These are phyloP conservation scores for Creontiades dilutus DNA, from an alignment of 2,888 invertebrate species.

Conservation along the genomic window DNA sequence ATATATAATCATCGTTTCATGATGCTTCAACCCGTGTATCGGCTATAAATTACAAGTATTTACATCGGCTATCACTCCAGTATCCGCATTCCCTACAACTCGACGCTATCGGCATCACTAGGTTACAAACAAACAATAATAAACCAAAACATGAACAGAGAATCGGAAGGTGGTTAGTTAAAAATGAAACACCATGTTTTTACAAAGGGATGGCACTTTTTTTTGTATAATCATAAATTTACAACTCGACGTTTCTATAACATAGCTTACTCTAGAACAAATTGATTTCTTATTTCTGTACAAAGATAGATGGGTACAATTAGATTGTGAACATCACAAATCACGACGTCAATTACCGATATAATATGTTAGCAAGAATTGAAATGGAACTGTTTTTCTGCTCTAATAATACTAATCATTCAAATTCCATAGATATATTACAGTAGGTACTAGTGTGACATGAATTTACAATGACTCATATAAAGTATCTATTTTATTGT, in stretches of 20 bases:
- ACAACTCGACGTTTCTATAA: slow-evolving; percentile 23
- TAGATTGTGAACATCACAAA: neutral
- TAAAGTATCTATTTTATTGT: neutral
- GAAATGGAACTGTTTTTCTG: neutral
- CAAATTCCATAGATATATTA: neutral
- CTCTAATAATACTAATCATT: neutral
- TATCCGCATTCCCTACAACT: too few species aligned
- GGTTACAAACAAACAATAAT: too few species aligned
- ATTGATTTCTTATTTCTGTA: slow-evolving; percentile 46
- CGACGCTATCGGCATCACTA: too few species aligned
- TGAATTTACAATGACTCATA: neutral
- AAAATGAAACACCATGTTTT: neutral
- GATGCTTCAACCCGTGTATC: too few species aligned
- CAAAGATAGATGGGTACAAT: neutral
- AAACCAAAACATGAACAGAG: too few species aligned
- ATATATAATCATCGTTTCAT: too few species aligned
- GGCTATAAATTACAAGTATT: too few species aligned
- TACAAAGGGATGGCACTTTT: slow-evolving; percentile 59
- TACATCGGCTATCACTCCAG: too few species aligned
- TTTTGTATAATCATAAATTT: neutral
- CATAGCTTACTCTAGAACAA: neutral
- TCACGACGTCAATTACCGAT: neutral
- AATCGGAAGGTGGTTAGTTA: too few species aligned
- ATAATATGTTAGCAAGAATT: neutral
- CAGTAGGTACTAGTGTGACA: neutral